A percentile compares a stretch with the other conserved stretches of the same genome.
These are phyloP conservation scores for Rhinolophus ferrumequinum DNA, from an alignment of 2,113 vertebrate species.

Conservation along the genomic window DNA sequence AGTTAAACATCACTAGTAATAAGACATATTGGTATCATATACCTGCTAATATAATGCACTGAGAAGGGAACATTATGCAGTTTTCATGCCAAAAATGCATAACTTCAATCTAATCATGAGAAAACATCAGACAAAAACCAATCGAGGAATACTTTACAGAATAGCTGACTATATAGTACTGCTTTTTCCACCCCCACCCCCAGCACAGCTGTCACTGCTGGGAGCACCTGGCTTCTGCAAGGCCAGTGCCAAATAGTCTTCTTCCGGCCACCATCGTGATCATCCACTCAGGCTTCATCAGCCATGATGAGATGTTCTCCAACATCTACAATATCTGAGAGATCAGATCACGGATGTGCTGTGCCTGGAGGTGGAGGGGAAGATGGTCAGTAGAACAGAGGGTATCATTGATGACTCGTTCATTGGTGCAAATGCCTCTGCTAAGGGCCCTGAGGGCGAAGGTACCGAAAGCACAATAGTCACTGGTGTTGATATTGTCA, in stretches of 20 bases:
- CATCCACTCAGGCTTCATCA: constrained; percentile 87
- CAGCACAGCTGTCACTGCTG: too few species aligned
- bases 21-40: not conserved
- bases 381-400: constrained; percentile 88
- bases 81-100: not conserved
- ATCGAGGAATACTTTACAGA: not conserved
- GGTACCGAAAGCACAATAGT: constrained; percentile 77
- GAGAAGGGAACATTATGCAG: not conserved
- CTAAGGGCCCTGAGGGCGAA: constrained; percentile 86
- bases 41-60: not conserved
- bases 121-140: not conserved
- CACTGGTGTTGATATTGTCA: constrained; percentile 83
- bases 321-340: constrained; percentile 84
- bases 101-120: not conserved
- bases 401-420: constrained; percentile 87
- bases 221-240: not conserved
- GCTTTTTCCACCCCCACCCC: too few species aligned
- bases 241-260: not conserved
- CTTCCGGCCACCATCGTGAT: constrained; percentile 85
- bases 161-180: too few species aligned
- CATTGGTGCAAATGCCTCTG: constrained; percentile 90
- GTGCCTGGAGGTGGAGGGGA: constrained; percentile 92
- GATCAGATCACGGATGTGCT: constrained; percentile 79
- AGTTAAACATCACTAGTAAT: not conserved
- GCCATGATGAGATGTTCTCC: too few species aligned